Percentiles rank a stretch among this genome's conserved stretches.
phyloP scores from a whole-genome alignment of 2,888 invertebrate genomes.

The Polydrusus pterygomalis region DNA sequence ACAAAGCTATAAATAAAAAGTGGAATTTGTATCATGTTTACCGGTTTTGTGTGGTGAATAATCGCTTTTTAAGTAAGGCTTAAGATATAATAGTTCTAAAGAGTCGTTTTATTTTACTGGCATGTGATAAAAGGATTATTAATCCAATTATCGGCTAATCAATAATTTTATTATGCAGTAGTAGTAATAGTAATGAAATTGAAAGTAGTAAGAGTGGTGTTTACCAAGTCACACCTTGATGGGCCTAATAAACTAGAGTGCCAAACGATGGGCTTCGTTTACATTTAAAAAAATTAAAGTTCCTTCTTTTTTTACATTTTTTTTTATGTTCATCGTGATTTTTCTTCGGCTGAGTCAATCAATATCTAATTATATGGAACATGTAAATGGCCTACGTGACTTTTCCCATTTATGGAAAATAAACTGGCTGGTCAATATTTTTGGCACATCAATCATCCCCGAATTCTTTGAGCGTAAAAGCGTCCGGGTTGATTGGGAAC shows the following conservation, averaged over 20 bases:
- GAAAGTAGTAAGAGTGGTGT: slow-evolving; percentile 10
- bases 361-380: too few species aligned
- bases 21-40: not conserved
- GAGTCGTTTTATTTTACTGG: not conserved
- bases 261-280: not conserved
- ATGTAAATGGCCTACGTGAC: slow-evolving; percentile 20
- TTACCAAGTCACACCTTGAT: not conserved
- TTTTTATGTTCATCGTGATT: too few species aligned
- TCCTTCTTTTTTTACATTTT: not conserved
- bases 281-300: not conserved
- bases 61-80: not conserved
- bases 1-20: slow-evolving; percentile 9
- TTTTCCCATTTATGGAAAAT: not conserved
- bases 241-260: not conserved
- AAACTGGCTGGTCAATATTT: too few species aligned
- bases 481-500: too few species aligned
- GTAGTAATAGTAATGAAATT: not conserved
- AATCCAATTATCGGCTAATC: not conserved
- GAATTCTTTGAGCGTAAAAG: too few species aligned
- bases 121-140: not conserved
- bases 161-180: not conserved
- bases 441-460: too few species aligned
- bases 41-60: not conserved
- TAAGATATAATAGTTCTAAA: not conserved
- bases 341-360: not conserved